phyloP scores from a whole-genome alignment of 2,113 vertebrate species.

The Leucopternis melanops region DNA sequence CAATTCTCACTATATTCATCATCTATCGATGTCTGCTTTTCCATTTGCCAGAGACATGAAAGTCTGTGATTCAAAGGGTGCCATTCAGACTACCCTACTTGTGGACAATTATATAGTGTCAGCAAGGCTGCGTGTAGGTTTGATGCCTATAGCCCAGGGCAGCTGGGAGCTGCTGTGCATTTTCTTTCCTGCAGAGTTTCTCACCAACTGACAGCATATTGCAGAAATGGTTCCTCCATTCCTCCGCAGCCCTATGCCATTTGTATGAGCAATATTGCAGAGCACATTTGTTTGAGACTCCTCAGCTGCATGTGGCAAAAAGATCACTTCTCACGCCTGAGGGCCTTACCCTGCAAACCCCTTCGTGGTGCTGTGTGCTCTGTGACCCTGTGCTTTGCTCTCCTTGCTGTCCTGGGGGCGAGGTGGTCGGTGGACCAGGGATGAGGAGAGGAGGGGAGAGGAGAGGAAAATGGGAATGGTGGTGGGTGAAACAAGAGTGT shows the following conservation, averaged over 20 bases:
- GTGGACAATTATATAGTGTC: slow-evolving; percentile 48
- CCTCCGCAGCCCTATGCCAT: neutral
- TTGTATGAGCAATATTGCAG: neutral
- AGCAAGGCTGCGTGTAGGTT: neutral
- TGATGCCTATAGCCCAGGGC: neutral
- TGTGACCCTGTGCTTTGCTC: neutral
- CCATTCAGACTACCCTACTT: slow-evolving; percentile 47
- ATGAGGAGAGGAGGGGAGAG: neutral
- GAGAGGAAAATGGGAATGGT: neutral
- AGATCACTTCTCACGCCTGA: neutral
- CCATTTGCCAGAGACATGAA: slow-evolving; percentile 46
- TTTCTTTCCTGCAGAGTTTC: slow-evolving; percentile 11
- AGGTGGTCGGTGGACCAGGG: neutral
- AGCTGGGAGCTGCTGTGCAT: slow-evolving; percentile 2
- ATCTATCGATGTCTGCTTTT: slow-evolving; percentile 58
- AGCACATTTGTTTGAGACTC: neutral
- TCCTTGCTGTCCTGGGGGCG: neutral
- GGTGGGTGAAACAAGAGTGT: neutral
- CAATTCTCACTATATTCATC: slow-evolving; percentile 60
- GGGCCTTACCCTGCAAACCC: neutral
- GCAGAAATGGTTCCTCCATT: neutral
- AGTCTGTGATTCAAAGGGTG: slow-evolving; percentile 59
- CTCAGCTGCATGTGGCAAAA: neutral
- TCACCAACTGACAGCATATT: neutral
- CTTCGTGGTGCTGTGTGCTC: neutral